Evolutionary conservation across 1,140 invertebrate genomes (phyloP).

Genomic region (Magallana ariakensis): DNA sequence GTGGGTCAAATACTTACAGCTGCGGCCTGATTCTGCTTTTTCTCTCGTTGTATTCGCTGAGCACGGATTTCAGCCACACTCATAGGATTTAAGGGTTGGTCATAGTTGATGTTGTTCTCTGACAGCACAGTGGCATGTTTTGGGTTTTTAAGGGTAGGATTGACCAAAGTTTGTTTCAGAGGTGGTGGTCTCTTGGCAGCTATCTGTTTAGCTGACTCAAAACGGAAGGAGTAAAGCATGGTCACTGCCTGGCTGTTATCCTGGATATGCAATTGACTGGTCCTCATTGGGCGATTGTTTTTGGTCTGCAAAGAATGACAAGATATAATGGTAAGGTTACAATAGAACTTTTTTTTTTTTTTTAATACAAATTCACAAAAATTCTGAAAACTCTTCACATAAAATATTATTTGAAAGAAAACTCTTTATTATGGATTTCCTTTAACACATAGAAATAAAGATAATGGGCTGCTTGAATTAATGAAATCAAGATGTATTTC

Average conservation of each 20-base stretch:
- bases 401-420: too few species aligned
- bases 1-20: slow-evolving; percentile 50
- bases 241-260: slow-evolving; percentile 91
- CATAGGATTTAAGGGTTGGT: slow-evolving; percentile 89
- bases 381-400: too few species aligned
- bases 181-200: slow-evolving; percentile 85
- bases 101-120: slow-evolving; percentile 92
- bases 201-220: slow-evolving; percentile 89
- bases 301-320: slow-evolving; percentile 80
- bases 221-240: slow-evolving; percentile 86
- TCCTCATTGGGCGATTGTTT: slow-evolving; percentile 87
- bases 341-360: too few species aligned
- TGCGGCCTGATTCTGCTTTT: slow-evolving; percentile 82
- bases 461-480: neutral
- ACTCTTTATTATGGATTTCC: too few species aligned
- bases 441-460: too few species aligned
- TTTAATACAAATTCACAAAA: too few species aligned
- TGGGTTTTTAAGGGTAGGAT: slow-evolving; percentile 87
- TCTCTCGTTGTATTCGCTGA: slow-evolving; percentile 91
- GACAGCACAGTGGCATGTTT: slow-evolving; percentile 91
- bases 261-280: slow-evolving; percentile 89
- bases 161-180: slow-evolving; percentile 85
- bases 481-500: neutral
- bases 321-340: too few species aligned
- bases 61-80: slow-evolving; percentile 91